Conservation (phyloP, 2,888 invertebrate genomes). For the Catocala fraxini region DNA sequence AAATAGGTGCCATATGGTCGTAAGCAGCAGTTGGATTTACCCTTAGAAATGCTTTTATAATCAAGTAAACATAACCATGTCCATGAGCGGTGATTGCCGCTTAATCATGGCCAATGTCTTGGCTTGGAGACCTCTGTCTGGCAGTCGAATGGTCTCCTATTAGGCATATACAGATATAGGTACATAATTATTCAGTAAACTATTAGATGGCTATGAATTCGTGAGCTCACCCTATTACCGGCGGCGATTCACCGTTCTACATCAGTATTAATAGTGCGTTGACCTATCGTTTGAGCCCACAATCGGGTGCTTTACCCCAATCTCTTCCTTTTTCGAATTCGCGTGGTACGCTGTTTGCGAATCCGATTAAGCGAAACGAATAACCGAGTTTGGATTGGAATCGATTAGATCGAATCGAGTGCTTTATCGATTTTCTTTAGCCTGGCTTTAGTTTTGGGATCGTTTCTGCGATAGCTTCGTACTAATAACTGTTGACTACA, state of each 20-base stretch:
- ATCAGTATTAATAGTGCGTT: constrained; percentile 64
- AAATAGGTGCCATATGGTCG: too few species aligned
- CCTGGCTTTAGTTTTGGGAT: constrained; percentile 23
- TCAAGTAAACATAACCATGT: too few species aligned
- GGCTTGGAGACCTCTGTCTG: too few species aligned
- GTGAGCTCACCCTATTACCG: constrained; percentile 50
- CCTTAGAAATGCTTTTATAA: too few species aligned
- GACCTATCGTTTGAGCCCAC: constrained; percentile 58
- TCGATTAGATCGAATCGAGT: constrained; percentile 46
- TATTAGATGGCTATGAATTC: constrained; percentile 27
- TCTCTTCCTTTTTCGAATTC: constrained; percentile 62
- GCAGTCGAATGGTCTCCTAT: too few species aligned
- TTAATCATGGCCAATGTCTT: too few species aligned
- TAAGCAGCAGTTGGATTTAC: too few species aligned
- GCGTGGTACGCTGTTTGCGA: constrained; percentile 64
- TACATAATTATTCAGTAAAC: constrained; percentile 8
- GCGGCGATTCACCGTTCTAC: constrained; percentile 50
- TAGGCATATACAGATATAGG: too few species aligned
- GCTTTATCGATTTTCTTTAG: constrained; percentile 36
- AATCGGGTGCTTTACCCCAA: constrained; percentile 58
- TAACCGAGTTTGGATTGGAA: constrained; percentile 48
- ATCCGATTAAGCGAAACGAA: constrained; percentile 51
- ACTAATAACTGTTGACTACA: constrained; percentile 9
- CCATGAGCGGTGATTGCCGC: too few species aligned
- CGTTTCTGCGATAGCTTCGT: constrained; percentile 15